phyloP scores from a whole-genome alignment of 2,888 invertebrate genomes.

The Eulithis testata region DNA sequence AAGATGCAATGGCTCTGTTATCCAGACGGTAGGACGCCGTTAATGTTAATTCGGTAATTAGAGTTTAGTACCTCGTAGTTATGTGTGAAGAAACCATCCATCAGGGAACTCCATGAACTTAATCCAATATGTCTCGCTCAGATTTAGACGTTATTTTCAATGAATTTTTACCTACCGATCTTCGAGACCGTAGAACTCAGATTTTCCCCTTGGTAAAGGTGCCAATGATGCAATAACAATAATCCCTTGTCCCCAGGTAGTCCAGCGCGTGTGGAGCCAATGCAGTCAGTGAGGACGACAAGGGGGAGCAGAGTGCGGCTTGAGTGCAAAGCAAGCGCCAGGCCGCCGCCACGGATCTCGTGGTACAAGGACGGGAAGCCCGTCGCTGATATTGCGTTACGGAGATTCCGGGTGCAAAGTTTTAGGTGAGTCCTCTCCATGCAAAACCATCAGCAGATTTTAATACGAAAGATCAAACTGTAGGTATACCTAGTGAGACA shows the following conservation, averaged over 20 bases:
- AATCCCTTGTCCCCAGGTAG: slow-evolving; percentile 61
- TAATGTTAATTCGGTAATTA: slow-evolving; percentile 27
- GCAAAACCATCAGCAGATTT: too few species aligned
- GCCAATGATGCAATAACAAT: slow-evolving; percentile 11
- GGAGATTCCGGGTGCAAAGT: slow-evolving; percentile 85
- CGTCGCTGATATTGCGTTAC: slow-evolving; percentile 85
- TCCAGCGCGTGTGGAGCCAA: slow-evolving; percentile 74
- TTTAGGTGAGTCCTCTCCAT: slow-evolving; percentile 76
- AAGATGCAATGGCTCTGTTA: slow-evolving; percentile 17
- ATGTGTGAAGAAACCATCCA: not conserved
- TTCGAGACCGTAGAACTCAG: too few species aligned
- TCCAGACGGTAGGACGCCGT: slow-evolving; percentile 21
- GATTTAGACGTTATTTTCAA: too few species aligned
- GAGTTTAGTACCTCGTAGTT: slow-evolving; percentile 7
- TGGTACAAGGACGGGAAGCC: slow-evolving; percentile 92
- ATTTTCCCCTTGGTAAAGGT: not conserved
- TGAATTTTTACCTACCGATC: too few species aligned
- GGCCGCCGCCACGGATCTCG: slow-evolving; percentile 91
- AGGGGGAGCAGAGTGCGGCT: slow-evolving; percentile 86
- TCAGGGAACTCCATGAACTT: not conserved
- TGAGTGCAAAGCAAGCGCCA: slow-evolving; percentile 90
- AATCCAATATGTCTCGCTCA: not conserved
- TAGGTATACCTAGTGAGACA: too few species aligned
- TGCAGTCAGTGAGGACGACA: slow-evolving; percentile 72
- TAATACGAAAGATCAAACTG: too few species aligned